These are phyloP conservation scores for Tetramorium parvispinum DNA, from an alignment of 1,140 invertebrate genomes.

Conservation along the genomic window DNA sequence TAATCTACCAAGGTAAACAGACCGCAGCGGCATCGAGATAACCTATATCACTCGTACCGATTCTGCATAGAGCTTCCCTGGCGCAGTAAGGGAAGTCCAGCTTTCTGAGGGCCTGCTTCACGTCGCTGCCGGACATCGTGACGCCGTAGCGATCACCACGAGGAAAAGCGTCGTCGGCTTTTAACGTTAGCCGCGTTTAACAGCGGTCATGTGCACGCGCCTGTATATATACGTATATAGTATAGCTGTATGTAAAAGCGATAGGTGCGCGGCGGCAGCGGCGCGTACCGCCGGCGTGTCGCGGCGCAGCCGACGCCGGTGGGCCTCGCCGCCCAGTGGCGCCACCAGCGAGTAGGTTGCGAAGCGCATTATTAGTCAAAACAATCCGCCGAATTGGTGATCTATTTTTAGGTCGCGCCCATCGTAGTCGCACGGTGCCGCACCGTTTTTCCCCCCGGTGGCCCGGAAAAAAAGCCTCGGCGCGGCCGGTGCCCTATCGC, in stretches of 20 bases:
- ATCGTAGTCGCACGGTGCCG: slow-evolving; percentile 46
- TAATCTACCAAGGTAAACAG: neutral
- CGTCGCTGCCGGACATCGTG: slow-evolving; percentile 80
- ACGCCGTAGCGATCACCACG: neutral
- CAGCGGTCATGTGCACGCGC: neutral
- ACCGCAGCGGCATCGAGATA: neutral
- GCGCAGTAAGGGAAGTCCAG: slow-evolving; percentile 89
- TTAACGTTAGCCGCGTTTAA: neutral
- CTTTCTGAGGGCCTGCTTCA: slow-evolving; percentile 86
- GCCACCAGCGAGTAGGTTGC: slow-evolving; percentile 79
- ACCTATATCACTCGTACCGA: slow-evolving; percentile 84
- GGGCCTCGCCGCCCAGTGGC: slow-evolving; percentile 52
- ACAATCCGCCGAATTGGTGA: slow-evolving; percentile 71
- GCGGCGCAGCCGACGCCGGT: neutral
- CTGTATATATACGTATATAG: neutral
- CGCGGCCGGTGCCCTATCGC: slow-evolving; percentile 7
- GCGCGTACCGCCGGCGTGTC: neutral
- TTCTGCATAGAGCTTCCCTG: slow-evolving; percentile 87
- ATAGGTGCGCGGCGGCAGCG: too few relatives aligned
- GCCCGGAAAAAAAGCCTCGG: slow-evolving; percentile 54
- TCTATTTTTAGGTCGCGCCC: slow-evolving; percentile 73
- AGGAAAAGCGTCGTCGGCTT: neutral
- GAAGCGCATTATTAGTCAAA: slow-evolving; percentile 77
- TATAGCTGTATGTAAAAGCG: neutral
- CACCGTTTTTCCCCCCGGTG: slow-evolving; percentile 59